Conservation (phyloP, 2,113 vertebrate genomes). For the Chinchilla lanigera region DNA sequence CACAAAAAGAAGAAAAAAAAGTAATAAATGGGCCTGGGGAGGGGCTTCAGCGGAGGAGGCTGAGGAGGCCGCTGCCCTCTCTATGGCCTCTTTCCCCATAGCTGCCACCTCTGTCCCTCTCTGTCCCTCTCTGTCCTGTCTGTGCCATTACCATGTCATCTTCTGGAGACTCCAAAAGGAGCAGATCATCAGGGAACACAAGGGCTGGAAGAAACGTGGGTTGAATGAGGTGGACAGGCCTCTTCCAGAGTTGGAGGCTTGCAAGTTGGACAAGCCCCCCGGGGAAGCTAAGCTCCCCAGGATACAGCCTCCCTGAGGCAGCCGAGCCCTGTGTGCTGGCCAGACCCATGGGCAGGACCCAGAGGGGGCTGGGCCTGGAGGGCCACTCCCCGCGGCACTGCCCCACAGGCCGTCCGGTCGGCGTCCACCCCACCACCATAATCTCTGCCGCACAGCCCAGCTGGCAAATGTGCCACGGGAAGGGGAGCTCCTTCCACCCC, state of each 20-base stretch:
- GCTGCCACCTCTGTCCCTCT: not conserved
- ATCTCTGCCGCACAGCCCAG: slow-evolving; percentile 34
- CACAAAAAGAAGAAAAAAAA: not conserved
- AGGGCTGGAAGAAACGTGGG: not conserved
- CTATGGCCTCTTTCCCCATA: not conserved
- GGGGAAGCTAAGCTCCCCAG: not conserved
- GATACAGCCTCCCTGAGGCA: not conserved
- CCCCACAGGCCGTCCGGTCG: not conserved
- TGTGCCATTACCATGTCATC: slow-evolving; percentile 42
- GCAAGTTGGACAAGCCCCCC: not conserved
- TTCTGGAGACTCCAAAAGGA: slow-evolving; percentile 57
- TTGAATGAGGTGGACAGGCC: slow-evolving; percentile 9
- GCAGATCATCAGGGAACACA: not conserved
- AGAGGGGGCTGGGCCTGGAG: rapidly evolving
- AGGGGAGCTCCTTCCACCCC: slow-evolving; percentile 37
- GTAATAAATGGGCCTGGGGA: not conserved
- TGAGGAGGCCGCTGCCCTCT: not conserved
- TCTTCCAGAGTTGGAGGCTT: not conserved
- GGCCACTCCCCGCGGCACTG: slow-evolving; percentile 25
- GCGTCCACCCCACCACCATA: slow-evolving; percentile 36
- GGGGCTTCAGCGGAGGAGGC: not conserved
- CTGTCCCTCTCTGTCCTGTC: not conserved
- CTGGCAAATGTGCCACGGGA: slow-evolving; percentile 68
- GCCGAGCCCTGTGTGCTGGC: not conserved
- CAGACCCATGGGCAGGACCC: not conserved